phyloP scores from a whole-genome alignment of 2,888 invertebrate species.

The Noctua fimbriata region DNA sequence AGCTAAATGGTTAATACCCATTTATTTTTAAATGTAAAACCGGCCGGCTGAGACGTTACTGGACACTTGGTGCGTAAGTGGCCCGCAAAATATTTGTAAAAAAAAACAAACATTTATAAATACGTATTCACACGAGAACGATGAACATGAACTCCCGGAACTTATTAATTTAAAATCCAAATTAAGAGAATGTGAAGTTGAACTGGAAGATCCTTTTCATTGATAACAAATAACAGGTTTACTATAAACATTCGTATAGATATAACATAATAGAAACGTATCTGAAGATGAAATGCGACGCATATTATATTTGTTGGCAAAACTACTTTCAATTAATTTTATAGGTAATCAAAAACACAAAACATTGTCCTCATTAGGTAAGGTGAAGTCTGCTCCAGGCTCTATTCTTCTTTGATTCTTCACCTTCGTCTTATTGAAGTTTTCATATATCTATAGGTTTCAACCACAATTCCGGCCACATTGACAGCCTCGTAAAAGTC shows the following conservation, averaged over 20 bases:
- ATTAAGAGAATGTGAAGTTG: conserved; percentile 11
- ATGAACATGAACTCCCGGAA: conserved; percentile 22
- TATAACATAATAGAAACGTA: neutral
- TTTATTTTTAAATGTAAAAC: conserved; percentile 61
- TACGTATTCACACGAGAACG: conserved; percentile 2
- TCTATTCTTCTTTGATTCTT: neutral
- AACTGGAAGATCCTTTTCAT: conserved; percentile 9
- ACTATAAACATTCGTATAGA: neutral
- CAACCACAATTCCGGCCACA: neutral
- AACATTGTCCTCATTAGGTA: neutral
- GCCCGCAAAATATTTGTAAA: conserved; percentile 4
- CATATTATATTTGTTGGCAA: neutral
- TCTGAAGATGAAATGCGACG: conserved; percentile 6
- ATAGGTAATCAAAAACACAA: neutral
- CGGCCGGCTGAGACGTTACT: conserved; percentile 35
- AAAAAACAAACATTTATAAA: conserved; percentile 10
- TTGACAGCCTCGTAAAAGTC: neutral
- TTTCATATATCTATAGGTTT: neutral
- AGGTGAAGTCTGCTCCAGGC: neutral
- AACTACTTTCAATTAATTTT: neutral
- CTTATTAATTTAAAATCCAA: conserved; percentile 10
- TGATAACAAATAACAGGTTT: conserved; percentile 11
- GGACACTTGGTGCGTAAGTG: conserved; percentile 33
- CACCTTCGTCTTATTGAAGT: neutral
- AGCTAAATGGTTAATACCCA: conserved; percentile 44